These are phyloP conservation scores for Lapara coniferarum DNA, from an alignment of 2,888 invertebrate species.

Conservation along the genomic window DNA sequence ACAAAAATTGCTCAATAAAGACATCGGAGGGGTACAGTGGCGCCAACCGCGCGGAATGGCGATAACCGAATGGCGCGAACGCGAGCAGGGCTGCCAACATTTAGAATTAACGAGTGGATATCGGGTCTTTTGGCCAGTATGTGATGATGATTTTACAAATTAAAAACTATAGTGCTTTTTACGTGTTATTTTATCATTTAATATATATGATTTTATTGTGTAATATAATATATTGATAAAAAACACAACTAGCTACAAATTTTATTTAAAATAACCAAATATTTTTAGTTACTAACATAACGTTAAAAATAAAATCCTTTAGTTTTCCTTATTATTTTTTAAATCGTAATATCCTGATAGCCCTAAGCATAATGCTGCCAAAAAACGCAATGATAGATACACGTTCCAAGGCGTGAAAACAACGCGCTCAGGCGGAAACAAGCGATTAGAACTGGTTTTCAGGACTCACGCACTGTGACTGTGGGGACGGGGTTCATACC, in stretches of 20 bases:
- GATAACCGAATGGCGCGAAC: conserved; percentile 52
- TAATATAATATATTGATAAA: too few relatives aligned
- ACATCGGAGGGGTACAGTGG: conserved; percentile 47
- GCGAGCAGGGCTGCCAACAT: conserved; percentile 41
- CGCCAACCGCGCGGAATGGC: conserved; percentile 60
- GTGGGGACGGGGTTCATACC: conserved; percentile 2
- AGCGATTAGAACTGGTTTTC: conserved; percentile 36
- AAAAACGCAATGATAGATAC: conserved; percentile 23
- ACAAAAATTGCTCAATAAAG: conserved; percentile 62
- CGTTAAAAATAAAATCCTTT: too few relatives aligned
- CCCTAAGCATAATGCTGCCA: not conserved
- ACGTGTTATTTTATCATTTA: too few relatives aligned
- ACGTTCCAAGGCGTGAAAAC: conserved; percentile 37
- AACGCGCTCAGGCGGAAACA: conserved; percentile 40
- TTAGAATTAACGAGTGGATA: not conserved
- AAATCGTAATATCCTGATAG: not conserved
- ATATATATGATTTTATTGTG: too few relatives aligned
- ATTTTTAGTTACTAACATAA: too few relatives aligned
- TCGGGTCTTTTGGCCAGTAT: not conserved
- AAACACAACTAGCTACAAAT: too few relatives aligned
- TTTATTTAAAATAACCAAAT: too few relatives aligned
- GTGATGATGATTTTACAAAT: too few relatives aligned
- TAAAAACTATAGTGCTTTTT: too few relatives aligned
- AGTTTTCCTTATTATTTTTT: too few relatives aligned
- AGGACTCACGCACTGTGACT: conserved; percentile 22